Evolutionary conservation across 2,113 vertebrate genomes (phyloP), one percentile per base, ranked within the genome.

Genomic region (cattle (Bos taurus)): DNA sequence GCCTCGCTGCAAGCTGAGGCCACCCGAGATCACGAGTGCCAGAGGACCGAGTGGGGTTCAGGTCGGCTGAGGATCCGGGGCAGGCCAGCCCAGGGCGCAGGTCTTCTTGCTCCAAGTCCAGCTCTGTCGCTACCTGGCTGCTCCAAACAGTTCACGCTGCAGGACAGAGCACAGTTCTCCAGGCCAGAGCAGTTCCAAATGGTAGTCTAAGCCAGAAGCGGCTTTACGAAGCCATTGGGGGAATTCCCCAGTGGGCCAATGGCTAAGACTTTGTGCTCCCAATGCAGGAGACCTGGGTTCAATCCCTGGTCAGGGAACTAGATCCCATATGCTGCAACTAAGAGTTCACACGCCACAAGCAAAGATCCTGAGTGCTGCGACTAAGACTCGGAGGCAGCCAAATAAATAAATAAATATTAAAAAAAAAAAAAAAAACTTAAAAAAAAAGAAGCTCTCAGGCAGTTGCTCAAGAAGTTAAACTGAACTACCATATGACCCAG

Each of bases 61-160:
- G 7, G 23, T 33, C 17, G 50, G 26, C 9, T 3, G 5, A n/a
- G 26, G 7, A 21, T 28, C 50, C 0, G 5, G n/a, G 78, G 21
- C 50, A 21, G 30, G 33, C 64, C 46, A 16, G 46, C 52, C 62
- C 1, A 0, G 7, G 15, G 21, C 0, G 0, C n/a, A 10, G 25
- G 46, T 36, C 74, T 67, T 92, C 71, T 52, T 43, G 56, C 36
- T 92, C 57, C 5, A 1, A 74, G 52, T 36, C 30, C 30, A 33
- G 30, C 30, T 59, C 59, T 14, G 19, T 10, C 4, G 5, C 21
- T 48, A 43, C 36, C 30, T 28, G 40, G 16, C 62, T 33, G 15
- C 15, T 77, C 36, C 28, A 28, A 30, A 28, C 0, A 30, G 64
- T 56, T 62, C 64, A 84, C 0, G 0, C n/a, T 26, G 46, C 21